These are phyloP conservation scores for Pyrocephalus nanus DNA, from an alignment of 2,797 vertebrate genomes.

Conservation along the genomic window DNA sequence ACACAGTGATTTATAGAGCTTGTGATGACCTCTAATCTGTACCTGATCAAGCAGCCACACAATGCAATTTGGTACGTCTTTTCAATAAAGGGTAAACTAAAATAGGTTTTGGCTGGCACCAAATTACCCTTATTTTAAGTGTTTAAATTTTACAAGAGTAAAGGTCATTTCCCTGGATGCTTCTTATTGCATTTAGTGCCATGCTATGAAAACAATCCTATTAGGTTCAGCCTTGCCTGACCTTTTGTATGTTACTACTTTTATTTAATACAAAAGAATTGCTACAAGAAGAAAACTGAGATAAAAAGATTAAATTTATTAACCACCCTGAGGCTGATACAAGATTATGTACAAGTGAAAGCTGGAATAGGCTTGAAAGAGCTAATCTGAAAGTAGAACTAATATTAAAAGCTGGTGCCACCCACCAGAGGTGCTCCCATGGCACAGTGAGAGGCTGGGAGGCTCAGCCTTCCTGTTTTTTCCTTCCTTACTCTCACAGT, in stretches of 20 bases:
- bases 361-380: not conserved
- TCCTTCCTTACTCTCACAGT: fast-evolving
- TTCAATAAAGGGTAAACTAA: slow-evolving; percentile 8
- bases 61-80: not conserved
- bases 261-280: slow-evolving; percentile 14
- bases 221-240: not conserved
- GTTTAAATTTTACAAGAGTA: slow-evolving; percentile 10
- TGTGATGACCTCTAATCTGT: not conserved
- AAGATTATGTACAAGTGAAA: not conserved
- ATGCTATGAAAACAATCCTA: slow-evolving; percentile 1
- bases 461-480: not conserved
- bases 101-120: slow-evolving; percentile 11
- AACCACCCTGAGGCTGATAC: not conserved
- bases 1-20: not conserved
- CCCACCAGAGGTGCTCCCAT: not conserved
- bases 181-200: not conserved
- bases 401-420: not conserved
- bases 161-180: not conserved
- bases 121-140: slow-evolving; percentile 17
- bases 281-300: not conserved
- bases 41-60: not conserved
- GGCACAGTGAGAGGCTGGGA: too few species aligned
- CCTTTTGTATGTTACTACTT: not conserved
- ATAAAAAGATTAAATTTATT: slow-evolving; percentile 3
- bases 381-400: not conserved